These are phyloP conservation scores for Parnassius smintheus DNA, from an alignment of 2,888 invertebrate genomes.

Conservation along the genomic window DNA sequence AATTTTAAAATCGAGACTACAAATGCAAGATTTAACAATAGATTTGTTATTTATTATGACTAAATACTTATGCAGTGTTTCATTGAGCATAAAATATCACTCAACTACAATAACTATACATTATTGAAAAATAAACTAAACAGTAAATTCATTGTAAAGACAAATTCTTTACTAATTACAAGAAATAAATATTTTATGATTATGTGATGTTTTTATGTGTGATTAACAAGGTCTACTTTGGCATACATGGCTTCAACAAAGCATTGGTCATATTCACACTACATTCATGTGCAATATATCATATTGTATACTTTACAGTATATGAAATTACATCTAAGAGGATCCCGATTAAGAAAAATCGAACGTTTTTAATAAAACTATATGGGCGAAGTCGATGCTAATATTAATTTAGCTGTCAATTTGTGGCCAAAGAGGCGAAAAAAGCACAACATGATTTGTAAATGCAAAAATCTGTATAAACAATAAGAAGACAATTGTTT, in stretches of 20 bases:
- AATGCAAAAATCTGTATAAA: too few species aligned
- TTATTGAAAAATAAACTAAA: constrained; percentile 19
- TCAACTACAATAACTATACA: constrained; percentile 3
- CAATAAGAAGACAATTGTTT: too few species aligned
- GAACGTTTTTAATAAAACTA: too few species aligned
- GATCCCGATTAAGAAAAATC: too few species aligned
- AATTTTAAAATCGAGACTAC: neutral
- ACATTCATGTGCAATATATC: neutral
- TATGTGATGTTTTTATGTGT: constrained; percentile 28
- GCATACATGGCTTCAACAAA: constrained; percentile 8
- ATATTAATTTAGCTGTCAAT: too few species aligned
- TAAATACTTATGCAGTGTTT: constrained; percentile 4
- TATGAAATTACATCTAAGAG: too few species aligned
- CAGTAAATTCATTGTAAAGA: constrained; percentile 27
- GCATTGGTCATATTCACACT: constrained; percentile 9
- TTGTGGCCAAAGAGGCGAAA: too few species aligned
- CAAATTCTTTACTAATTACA: neutral
- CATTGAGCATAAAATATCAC: constrained; percentile 23
- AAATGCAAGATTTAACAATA: constrained; percentile 5
- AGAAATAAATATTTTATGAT: constrained; percentile 29
- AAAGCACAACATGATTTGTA: too few species aligned
- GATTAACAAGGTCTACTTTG: constrained; percentile 23
- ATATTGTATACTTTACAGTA: neutral
- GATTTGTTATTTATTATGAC: constrained; percentile 6
- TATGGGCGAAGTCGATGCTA: too few species aligned